A percentile compares a stretch with the other conserved stretches of the same genome.
Conservation (phyloP, 1,140 invertebrate genomes). For the Myzus persicae region DNA sequence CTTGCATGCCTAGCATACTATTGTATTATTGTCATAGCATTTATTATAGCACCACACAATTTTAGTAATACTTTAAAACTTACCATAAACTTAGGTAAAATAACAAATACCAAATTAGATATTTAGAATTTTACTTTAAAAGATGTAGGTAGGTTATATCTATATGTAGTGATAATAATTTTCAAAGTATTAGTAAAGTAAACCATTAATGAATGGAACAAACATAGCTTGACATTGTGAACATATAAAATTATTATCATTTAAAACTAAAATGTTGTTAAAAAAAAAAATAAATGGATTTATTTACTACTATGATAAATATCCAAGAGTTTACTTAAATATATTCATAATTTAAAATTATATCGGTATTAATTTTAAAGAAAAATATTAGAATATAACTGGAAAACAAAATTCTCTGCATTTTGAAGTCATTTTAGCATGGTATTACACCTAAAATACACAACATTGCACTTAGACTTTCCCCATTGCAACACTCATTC, state of each 20-base stretch:
- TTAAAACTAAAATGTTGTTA: neutral
- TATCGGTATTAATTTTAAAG: neutral
- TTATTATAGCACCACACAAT: neutral
- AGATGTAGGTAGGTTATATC: neutral
- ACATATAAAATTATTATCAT: neutral
- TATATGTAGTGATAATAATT: neutral
- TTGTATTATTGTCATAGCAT: neutral
- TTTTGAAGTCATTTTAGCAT: neutral
- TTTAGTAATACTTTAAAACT: neutral
- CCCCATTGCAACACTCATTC: neutral
- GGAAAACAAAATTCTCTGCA: neutral
- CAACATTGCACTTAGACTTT: constrained; percentile 46
- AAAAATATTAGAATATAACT: constrained; percentile 7
- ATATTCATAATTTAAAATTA: constrained; percentile 11
- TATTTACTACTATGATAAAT: neutral
- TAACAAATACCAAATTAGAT: neutral
- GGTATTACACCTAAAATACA: neutral
- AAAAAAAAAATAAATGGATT: no score
- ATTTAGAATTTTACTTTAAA: neutral
- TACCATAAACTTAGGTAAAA: neutral
- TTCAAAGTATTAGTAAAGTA: neutral
- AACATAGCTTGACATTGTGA: neutral
- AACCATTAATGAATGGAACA: neutral
- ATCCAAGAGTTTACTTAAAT: neutral
- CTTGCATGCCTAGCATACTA: neutral